Evolutionary conservation across 2,113 vertebrate species (phyloP).

Genomic region (Hemiscyllium ocellatum): DNA sequence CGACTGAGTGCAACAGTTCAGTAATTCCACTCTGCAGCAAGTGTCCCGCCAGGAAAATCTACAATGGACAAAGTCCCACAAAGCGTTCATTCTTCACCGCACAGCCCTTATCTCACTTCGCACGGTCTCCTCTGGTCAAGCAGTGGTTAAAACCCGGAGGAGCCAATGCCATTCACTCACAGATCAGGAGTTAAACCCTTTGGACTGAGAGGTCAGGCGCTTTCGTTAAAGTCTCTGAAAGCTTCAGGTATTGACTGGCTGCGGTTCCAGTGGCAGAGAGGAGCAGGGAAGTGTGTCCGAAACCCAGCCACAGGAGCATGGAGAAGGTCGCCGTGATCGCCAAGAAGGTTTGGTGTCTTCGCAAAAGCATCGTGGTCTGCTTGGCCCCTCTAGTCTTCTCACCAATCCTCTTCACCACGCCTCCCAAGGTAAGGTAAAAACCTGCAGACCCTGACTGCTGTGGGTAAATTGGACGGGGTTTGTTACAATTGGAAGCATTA

Average conservation of each 20-base stretch:
- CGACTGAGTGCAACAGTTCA: neutral
- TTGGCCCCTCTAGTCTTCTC: neutral
- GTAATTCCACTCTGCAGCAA: neutral
- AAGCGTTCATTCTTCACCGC: neutral
- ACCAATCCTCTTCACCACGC: neutral
- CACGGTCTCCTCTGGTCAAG: neutral
- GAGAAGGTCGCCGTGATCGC: neutral
- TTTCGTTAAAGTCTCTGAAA: neutral
- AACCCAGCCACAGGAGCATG: neutral
- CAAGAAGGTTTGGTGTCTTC: constrained; percentile 11
- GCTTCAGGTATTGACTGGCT: neutral
- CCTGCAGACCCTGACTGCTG: neutral
- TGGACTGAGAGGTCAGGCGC: neutral
- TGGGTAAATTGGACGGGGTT: neutral
- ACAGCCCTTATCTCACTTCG: neutral
- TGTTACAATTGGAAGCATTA: neutral
- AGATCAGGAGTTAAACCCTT: neutral
- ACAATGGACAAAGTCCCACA: neutral
- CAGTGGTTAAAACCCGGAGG: neutral
- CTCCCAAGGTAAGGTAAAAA: neutral
- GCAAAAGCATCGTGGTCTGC: neutral
- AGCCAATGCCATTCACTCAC: neutral
- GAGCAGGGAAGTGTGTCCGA: neutral
- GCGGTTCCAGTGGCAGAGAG: neutral
- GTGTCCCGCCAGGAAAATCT: neutral